Evolutionary conservation across 2,797 vertebrate species (phyloP), one percentile per base, ranked within the genome.

Genomic region (Chanos chanos): DNA sequence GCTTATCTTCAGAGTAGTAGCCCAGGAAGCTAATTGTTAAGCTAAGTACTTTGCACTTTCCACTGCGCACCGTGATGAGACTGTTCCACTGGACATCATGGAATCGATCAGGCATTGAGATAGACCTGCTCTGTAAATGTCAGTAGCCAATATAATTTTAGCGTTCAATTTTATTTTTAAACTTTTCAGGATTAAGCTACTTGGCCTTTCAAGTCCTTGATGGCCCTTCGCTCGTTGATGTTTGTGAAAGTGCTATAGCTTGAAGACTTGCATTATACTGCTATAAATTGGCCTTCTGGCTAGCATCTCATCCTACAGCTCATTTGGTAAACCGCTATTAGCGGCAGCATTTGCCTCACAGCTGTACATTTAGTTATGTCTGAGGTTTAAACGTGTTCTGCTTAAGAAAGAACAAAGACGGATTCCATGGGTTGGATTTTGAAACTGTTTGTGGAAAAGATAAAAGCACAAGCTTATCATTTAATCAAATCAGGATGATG

Each of bases 11-110:
- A 21, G 2, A 18, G 49, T 13, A 40, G n/a, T n/a, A 1, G 3
- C 60, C 10, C 31, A 50, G 55, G 21, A 68, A 61, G 50, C 31
- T 19, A 64, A 64, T 53, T 10, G 67, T 64, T 72, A 44, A 64
- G n/a, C 57, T 52, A 19, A 2, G 24, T n/a, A 3, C 30, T 36
- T 51, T 44, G 53, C 34, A 40, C 21, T 67, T 66, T 63, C 40
- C 40, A 3, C 27, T 41, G 36, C 15, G 15, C 25, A 28, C 18
- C 19, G 15, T 19, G 12, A 28, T 28, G 36, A 15, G 7, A 24
- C 33, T 1, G 33, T 36, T 47, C n/a, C 30, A 9, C 12, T 22
- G 31, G 24, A 13, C 6, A 10, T 6, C 7, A 3, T n/a, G 30
- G 7, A 16, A 22, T 3, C 7, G 61, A 49, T 40, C 51, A n/a